Evolutionary conservation across 2,888 invertebrate species (phyloP), one percentile per base, ranked within the genome.

Genomic region (Campoplex capitator): DNA sequence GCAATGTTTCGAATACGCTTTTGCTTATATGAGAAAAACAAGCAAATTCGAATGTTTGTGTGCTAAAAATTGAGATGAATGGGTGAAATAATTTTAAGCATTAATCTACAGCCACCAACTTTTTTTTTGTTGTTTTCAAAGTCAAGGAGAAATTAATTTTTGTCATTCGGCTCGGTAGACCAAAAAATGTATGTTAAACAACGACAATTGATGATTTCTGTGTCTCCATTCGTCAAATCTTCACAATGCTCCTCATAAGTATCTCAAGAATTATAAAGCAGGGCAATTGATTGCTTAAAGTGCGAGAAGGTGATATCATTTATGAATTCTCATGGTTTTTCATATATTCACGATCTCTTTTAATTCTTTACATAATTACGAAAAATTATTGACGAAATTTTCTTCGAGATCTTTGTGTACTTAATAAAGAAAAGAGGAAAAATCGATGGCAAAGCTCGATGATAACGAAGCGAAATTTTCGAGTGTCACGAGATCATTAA

Each of bases 131-230:
- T 38, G 54, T 62, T 51, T 42, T 45, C n/a, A 67, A 58, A 65
- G 28, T 7, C 68, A 58, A 48, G n/a, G 83, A 74, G 13, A 83
- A 62, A 3, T 70, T 62, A 62, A 79, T 85, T 73, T 62, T 76
- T 70, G 45, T 38, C 16, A 16, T 70, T 83, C 75, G 74, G 71
- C 76, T 54, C n/a, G 54, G 35, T 51, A 42, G 38, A 42, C 58
- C 11, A 58, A 45, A 62, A 62, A 45, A 62, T 28, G 32, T 35
- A 42, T 23, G n/a, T 56, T 48, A 23, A 48, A 42, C 28, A 76
- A 71, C 32, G 32, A 76, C 80, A 88, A 51, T 85, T 83, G 75
- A 88, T 83, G 65, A 88, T 83, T 88, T 88, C 62, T 74, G 78
- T 81, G 75, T 84, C 84, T 74, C 83, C 83, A 67, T 68, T 65